Evolutionary conservation across 2,113 vertebrate species (phyloP), one percentile per base, ranked within the genome.

Genomic region (Aleadryas rufinucha): DNA sequence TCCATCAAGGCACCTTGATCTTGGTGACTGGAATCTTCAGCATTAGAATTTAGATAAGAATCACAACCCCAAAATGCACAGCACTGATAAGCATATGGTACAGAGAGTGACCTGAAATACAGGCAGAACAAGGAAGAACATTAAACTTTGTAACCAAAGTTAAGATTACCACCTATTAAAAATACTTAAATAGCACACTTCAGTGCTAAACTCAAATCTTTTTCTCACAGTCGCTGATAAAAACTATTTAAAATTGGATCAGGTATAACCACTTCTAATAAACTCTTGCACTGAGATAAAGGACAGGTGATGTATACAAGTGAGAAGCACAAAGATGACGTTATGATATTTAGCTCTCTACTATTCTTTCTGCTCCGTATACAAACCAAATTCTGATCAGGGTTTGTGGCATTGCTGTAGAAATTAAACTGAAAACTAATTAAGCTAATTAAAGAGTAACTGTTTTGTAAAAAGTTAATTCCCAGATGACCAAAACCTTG

Each of bases 71-170:
- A 98, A 92, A 99, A 99, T 2, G 99, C 99, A 96, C 99, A 99
- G 97, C 99, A 99, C 96, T 99, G 99, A 96, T 99, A 99, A 65
- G 99, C 99, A 35, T 99, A 99, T 0, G 99, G 99, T 50, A 99
- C 99, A 49, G 99, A 99, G 81, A 99, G 98, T 35, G 99, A 99
- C 98, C 99, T 99, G 66, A 70, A 97, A 92, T 16, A 85, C 26
- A 89, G 21, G 47, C 11, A 90, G 49, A 70, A 86, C 39, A 91
- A 65, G 7, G 10, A 45, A 41, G 31, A 49, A 10, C 6, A 42
- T 61, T 80, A 84, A 66, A 28, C 42, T 10, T 3, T 23, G 42
- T 10, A 66, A 83, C 14, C 13, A 12, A 13, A 31, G 21, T 35
- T 33, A 44, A 53, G 35, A 66, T 59, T 60, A 71, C 20, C 13